phyloP scores from a whole-genome alignment of 2,797 vertebrate species.

The Chelidonichthys spinosus region DNA sequence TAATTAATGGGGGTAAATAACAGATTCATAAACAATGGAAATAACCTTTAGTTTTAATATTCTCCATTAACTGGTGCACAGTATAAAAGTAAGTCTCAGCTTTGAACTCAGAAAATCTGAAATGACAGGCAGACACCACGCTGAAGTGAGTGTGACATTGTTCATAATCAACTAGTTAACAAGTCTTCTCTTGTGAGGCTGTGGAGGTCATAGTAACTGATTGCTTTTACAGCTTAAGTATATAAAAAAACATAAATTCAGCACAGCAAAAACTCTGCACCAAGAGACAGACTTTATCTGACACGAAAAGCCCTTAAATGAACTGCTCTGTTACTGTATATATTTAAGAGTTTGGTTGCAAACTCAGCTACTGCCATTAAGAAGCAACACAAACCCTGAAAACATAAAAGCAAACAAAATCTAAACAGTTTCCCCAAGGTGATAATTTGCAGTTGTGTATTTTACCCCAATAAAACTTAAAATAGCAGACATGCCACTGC shows the following conservation, averaged over 20 bases:
- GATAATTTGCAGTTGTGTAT: neutral
- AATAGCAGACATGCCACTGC: neutral
- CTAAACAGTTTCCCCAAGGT: neutral
- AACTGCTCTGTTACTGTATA: neutral
- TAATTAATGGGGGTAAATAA: neutral
- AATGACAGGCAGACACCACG: neutral
- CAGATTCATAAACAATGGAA: neutral
- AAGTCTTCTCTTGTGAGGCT: conserved; percentile 25
- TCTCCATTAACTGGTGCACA: neutral
- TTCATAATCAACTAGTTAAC: conserved; percentile 49
- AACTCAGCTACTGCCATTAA: neutral
- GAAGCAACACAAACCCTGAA: neutral
- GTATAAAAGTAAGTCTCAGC: neutral
- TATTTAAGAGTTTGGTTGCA: neutral
- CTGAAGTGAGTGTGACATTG: conserved; percentile 35
- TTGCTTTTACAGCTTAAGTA: neutral
- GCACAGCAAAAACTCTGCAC: neutral
- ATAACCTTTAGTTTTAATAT: neutral
- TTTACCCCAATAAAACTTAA: neutral
- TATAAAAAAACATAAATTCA: neutral
- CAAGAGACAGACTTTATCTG: neutral
- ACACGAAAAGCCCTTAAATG: neutral
- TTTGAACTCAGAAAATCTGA: conserved; percentile 11
- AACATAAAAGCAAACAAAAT: neutral
- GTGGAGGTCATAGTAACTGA: conserved; percentile 17